These are phyloP conservation scores for Sicus ferrugineus DNA, from an alignment of 2,888 invertebrate species.

Conservation along the genomic window DNA sequence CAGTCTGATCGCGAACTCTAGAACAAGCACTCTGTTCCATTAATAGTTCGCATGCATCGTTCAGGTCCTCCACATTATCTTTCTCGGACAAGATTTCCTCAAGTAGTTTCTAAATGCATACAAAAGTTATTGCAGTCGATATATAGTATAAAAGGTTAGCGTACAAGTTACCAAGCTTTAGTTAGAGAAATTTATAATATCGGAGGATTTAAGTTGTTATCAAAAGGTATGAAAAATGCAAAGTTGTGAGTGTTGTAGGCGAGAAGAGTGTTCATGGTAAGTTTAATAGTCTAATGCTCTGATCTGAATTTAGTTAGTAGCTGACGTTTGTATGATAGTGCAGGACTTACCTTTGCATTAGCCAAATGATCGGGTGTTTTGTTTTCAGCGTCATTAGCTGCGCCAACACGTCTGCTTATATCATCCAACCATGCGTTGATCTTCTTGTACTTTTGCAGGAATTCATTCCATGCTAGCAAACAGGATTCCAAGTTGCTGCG, in stretches of 20 bases:
- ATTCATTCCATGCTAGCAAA: slow-evolving; percentile 82
- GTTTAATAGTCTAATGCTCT: slow-evolving; percentile 14
- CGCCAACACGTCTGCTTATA: slow-evolving; percentile 72
- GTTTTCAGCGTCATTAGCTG: slow-evolving; percentile 74
- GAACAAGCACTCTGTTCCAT: slow-evolving; percentile 87
- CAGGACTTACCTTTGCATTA: slow-evolving; percentile 72
- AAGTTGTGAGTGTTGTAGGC: not conserved
- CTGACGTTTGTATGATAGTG: slow-evolving; percentile 14
- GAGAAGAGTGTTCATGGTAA: slow-evolving; percentile 30
- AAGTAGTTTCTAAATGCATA: slow-evolving; percentile 68
- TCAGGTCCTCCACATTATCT: slow-evolving; percentile 81
- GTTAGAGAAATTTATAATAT: not conserved
- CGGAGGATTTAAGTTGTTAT: not conserved
- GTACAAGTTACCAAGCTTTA: not conserved
- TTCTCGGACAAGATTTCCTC: slow-evolving; percentile 80
- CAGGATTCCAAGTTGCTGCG: slow-evolving; percentile 79
- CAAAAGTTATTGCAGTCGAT: not conserved
- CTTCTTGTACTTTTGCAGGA: slow-evolving; percentile 74
- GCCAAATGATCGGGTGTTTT: slow-evolving; percentile 82
- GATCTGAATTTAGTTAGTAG: slow-evolving; percentile 27
- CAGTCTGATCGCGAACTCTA: slow-evolving; percentile 86
- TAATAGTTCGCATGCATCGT: slow-evolving; percentile 85
- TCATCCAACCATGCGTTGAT: slow-evolving; percentile 80
- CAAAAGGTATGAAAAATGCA: not conserved
- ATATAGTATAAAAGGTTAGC: not conserved